Conservation (phyloP, 2,113 vertebrate genomes). For the Tautogolabrus adspersus region DNA sequence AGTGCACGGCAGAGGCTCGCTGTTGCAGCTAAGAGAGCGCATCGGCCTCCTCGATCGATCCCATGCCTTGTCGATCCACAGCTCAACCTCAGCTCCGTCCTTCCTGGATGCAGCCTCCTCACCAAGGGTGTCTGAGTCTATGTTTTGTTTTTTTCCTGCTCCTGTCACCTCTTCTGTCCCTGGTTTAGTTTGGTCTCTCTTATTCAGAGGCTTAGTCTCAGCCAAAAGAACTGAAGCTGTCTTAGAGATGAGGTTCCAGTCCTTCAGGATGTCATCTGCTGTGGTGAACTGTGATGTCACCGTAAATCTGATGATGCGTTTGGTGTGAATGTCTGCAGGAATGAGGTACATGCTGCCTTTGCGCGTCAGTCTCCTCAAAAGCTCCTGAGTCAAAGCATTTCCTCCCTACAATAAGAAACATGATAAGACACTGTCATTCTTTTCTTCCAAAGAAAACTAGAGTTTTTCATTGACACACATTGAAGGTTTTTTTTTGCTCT, state of each 20-base stretch:
- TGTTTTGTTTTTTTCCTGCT: constrained; percentile 15
- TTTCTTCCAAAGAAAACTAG: neutral
- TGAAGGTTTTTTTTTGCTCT: neutral
- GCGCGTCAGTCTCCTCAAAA: constrained; percentile 88
- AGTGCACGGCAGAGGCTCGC: constrained; percentile 79
- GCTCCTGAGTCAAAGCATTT: constrained; percentile 91
- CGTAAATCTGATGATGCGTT: constrained; percentile 93
- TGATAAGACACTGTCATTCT: neutral
- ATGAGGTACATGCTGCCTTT: constrained; percentile 93
- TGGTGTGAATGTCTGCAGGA: constrained; percentile 88
- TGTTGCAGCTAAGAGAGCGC: constrained; percentile 92
- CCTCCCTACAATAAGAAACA: constrained; percentile 83
- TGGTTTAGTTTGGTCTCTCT: constrained; percentile 5
- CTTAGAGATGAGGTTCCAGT: constrained; percentile 91
- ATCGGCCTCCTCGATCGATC: constrained; percentile 84
- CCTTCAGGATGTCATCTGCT: constrained; percentile 88
- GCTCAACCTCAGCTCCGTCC: constrained; percentile 78
- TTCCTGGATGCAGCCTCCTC: constrained; percentile 20
- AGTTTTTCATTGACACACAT: neutral
- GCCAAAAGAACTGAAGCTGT: constrained; percentile 81
- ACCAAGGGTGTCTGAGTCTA: constrained; percentile 20
- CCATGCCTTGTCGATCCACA: constrained; percentile 85
- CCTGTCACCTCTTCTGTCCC: constrained; percentile 19
- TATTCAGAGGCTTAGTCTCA: constrained; percentile 45
- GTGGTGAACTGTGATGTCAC: constrained; percentile 96